These are phyloP conservation scores for Nipponia nippon DNA, from an alignment of 2,113 vertebrate species.

Conservation along the genomic window DNA sequence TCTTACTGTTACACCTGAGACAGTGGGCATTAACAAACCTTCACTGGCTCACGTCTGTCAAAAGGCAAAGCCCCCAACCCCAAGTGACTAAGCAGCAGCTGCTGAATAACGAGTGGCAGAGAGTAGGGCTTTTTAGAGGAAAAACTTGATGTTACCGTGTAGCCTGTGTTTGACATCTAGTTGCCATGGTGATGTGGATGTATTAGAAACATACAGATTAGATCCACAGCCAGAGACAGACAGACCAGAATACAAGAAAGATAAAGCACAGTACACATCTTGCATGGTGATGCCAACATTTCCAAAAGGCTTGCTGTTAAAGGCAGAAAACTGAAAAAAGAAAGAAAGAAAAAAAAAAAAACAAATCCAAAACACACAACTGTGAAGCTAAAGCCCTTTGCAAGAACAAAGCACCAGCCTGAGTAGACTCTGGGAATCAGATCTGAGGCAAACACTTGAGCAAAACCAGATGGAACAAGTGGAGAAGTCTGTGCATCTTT, in stretches of 20 bases:
- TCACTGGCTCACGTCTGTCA: background rate
- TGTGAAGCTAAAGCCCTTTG: background rate
- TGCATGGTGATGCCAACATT: background rate
- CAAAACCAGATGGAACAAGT: constrained; percentile 43
- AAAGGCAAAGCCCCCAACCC: background rate
- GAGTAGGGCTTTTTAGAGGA: background rate
- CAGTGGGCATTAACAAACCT: background rate
- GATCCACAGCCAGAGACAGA: background rate
- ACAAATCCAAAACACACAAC: background rate
- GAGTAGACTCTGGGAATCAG: constrained; percentile 4
- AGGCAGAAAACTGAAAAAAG: background rate
- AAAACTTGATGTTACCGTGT: background rate
- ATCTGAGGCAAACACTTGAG: background rate
- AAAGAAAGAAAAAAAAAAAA: background rate
- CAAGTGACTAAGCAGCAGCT: constrained; percentile 13
- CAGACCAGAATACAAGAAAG: background rate
- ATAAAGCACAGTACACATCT: constrained; percentile 15
- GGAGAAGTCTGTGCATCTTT: background rate
- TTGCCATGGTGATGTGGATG: constrained; percentile 2
- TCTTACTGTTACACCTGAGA: background rate
- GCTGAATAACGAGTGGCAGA: background rate
- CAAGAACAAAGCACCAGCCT: constrained; percentile 30
- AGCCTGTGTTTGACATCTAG: background rate
- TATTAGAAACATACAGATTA: background rate
- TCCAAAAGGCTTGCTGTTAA: background rate